Percentiles rank a stretch among this genome's conserved stretches.
phyloP scores from a whole-genome alignment of 2,113 vertebrate species.

The Tautogolabrus adspersus region DNA sequence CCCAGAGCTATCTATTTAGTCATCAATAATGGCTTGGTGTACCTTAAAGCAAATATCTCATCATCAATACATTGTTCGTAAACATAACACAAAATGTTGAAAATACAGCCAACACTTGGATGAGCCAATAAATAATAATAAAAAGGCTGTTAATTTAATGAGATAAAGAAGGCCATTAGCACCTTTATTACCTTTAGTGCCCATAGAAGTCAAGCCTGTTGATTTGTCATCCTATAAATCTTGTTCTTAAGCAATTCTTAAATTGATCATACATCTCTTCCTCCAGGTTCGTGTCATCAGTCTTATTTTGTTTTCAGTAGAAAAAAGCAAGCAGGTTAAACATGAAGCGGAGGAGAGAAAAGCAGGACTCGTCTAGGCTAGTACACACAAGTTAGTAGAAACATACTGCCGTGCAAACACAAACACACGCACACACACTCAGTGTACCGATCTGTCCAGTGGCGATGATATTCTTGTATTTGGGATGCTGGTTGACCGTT shows the following conservation, averaged over 20 bases:
- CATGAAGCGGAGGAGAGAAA: conserved; percentile 84
- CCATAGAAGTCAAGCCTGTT: background rate
- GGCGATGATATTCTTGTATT: conserved; percentile 95
- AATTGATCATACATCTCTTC: background rate
- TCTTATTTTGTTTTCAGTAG: background rate
- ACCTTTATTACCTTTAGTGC: background rate
- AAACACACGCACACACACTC: conserved; percentile 8
- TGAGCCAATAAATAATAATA: no score
- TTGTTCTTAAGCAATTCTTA: background rate
- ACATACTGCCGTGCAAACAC: conserved; percentile 9
- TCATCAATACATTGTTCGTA: no score
- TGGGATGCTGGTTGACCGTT: conserved; percentile 97
- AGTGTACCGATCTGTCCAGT: conserved; percentile 94
- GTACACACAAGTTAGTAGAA: conserved; percentile 46
- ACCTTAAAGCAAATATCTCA: no score
- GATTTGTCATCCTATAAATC: background rate
- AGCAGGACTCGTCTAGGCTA: conserved; percentile 38
- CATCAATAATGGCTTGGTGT: background rate
- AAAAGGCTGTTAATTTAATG: no score
- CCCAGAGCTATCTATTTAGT: background rate
- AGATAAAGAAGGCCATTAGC: background rate
- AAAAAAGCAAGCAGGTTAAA: conserved; percentile 58
- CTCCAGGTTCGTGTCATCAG: background rate
- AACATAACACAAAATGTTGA: no score
- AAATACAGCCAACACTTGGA: no score